A percentile compares a stretch with the other conserved stretches of the same genome.
Evolutionary conservation across 2,888 invertebrate genomes (phyloP).

Genomic region (Psylliodes chrysocephalus): DNA sequence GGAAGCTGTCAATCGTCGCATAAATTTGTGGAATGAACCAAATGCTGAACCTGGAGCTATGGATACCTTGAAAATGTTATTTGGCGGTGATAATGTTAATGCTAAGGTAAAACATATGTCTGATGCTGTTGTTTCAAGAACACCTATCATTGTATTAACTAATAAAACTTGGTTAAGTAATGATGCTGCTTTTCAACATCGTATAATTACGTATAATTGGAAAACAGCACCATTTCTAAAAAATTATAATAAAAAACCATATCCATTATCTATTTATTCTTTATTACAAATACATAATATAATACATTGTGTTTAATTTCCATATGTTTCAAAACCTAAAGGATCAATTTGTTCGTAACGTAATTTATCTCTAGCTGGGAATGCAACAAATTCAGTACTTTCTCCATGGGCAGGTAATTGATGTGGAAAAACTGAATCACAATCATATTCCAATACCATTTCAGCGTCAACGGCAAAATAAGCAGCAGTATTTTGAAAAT

Average conservation of each 20-base stretch:
- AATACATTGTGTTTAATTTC: slow-evolving; percentile 8
- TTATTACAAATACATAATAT: slow-evolving; percentile 13
- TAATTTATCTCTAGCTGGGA: neutral
- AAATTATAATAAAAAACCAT: slow-evolving; percentile 14
- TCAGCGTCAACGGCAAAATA: neutral
- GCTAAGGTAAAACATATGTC: neutral
- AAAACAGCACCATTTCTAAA: neutral
- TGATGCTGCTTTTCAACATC: slow-evolving; percentile 1
- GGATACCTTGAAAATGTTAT: slow-evolving; percentile 41
- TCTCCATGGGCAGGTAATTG: neutral
- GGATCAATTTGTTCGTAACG: neutral
- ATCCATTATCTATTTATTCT: neutral
- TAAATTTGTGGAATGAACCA: slow-evolving; percentile 45
- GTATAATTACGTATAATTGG: slow-evolving; percentile 5
- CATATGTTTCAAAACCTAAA: neutral
- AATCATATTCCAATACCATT: neutral
- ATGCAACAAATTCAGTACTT: neutral
- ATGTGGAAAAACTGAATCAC: neutral
- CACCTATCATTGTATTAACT: slow-evolving; percentile 1
- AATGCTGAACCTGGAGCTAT: slow-evolving; percentile 40
- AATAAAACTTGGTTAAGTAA: neutral
- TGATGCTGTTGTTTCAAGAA: neutral
- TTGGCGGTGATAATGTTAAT: slow-evolving; percentile 7
- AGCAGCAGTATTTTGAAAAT: neutral
- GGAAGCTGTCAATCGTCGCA: slow-evolving; percentile 38